Conservation (phyloP, 2,888 invertebrate genomes). For the Cataglyphis livida region DNA sequence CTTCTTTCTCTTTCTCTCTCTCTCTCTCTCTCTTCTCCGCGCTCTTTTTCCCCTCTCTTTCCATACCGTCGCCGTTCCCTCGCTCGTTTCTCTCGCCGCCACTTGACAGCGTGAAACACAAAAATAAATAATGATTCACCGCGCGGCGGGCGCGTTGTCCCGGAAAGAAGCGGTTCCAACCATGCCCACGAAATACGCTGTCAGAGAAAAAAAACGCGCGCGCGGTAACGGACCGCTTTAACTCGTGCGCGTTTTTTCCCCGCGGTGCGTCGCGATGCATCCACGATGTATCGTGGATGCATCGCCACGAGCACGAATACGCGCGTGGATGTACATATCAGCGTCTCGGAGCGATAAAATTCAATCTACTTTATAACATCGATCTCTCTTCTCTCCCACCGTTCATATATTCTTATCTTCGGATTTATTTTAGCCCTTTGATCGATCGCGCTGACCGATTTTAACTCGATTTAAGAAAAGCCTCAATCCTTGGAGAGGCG, state of each 20-base stretch:
- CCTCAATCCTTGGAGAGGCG: slow-evolving; percentile 20
- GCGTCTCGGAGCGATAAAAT: slow-evolving; percentile 46
- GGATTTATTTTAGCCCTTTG: slow-evolving; percentile 25
- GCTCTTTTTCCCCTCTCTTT: slow-evolving; percentile 59
- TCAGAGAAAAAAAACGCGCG: slow-evolving; percentile 57
- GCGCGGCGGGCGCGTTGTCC: slow-evolving; percentile 62
- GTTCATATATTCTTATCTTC: slow-evolving; percentile 17
- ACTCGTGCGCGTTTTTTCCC: slow-evolving; percentile 48
- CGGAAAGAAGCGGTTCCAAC: slow-evolving; percentile 63
- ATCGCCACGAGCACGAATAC: slow-evolving; percentile 11
- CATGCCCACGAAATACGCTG: slow-evolving; percentile 49
- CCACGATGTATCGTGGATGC: slow-evolving; percentile 9
- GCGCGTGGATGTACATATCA: background rate
- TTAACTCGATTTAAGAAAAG: slow-evolving; percentile 47
- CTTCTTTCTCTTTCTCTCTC: slow-evolving; percentile 28
- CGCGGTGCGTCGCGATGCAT: background rate
- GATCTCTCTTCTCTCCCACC: background rate
- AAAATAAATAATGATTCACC: slow-evolving; percentile 81
- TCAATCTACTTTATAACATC: slow-evolving; percentile 46
- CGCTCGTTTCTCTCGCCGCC: slow-evolving; percentile 55
- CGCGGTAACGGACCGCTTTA: slow-evolving; percentile 65
- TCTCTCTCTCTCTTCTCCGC: slow-evolving; percentile 44
- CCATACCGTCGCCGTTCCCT: slow-evolving; percentile 44
- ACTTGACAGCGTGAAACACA: slow-evolving; percentile 77
- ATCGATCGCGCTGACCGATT: slow-evolving; percentile 46